Conservation (phyloP, 2,113 vertebrate species). For the Cryptoleucopteryx plumbea region DNA sequence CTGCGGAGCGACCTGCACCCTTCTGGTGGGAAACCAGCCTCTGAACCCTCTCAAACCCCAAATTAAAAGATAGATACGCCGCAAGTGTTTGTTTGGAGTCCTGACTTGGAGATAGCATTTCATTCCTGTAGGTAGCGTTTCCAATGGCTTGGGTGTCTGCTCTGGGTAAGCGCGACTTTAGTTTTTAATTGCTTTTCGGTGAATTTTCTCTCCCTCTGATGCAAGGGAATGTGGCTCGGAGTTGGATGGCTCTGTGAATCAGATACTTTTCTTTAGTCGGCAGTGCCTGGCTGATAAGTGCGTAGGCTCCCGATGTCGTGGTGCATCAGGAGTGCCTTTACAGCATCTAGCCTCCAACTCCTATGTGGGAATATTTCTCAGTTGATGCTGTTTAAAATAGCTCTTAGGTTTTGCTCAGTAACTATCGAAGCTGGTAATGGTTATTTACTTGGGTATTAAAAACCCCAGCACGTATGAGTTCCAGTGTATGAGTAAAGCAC, state of each 20-base stretch:
- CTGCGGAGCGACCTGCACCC: neutral
- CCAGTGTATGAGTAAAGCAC: neutral
- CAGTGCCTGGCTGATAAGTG: neutral
- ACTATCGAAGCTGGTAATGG: neutral
- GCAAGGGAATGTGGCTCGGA: neutral
- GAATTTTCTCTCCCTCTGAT: neutral
- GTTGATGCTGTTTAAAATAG: neutral
- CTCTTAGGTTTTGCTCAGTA: neutral
- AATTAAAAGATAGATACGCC: neutral
- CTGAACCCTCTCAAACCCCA: neutral
- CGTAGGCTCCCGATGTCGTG: accelerated
- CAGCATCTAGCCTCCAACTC: neutral
- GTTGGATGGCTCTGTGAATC: neutral
- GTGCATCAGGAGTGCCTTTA: neutral
- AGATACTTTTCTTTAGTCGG: neutral
- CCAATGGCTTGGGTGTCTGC: neutral
- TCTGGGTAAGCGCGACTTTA: neutral
- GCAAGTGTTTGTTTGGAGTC: neutral
- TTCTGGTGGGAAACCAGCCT: neutral
- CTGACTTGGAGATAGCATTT: neutral
- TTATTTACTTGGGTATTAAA: neutral
- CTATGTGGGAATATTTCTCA: neutral
- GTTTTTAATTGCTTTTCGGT: neutral
- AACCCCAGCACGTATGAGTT: neutral
- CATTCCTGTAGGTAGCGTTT: accelerated